Evolutionary conservation across 2,888 invertebrate genomes (phyloP), one percentile per base, ranked within the genome.

Genomic region (Melinaea marsaeus): DNA sequence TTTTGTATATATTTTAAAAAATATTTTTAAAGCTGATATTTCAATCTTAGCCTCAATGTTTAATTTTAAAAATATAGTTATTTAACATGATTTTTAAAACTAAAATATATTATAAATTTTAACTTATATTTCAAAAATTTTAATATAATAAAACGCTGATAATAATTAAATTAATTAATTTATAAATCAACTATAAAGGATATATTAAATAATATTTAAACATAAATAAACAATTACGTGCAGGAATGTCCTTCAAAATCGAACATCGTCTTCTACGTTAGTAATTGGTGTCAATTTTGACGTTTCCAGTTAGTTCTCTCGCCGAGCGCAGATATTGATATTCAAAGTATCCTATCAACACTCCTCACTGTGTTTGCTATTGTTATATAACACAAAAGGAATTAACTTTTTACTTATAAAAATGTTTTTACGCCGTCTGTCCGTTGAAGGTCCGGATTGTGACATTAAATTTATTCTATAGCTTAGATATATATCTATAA

Each of bases 241-340:
- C 48, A 3, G 55, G 48, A 51, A 35, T 62, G 61, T 68, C 59
- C 62, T 62, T 55, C 60, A 51, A 56, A 55, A 37, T n/a, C n/a
- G 34, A 61, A 48, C 57, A 51, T 60, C 48, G 37, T 63, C 63
- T 65, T 42, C 51, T 45, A 65, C 60, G 46, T 61, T 60, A 65
- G 65, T 69, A 65, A 67, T 65, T 65, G 62, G 63, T 69, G 63
- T 65, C 65, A 65, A 61, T 58, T 62, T 62, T 65, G 65, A 65
- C 59, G 63, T 61, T 57, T 62, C 61, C 58, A 63, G 60, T 69
- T 59, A 64, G 61, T 58, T 61, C 22, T 65, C 45, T 67, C 54
- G 62, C 65, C 58, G 55, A 51, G 48, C 60, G 51, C 42, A 51
- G 32, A 58, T 58, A 62, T 60, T 60, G 59, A 57, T 60, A 62